Percentiles rank a stretch among this genome's conserved stretches.
These are phyloP conservation scores for Lepidocyrtinus sp. DNA, from an alignment of 2,888 invertebrate genomes.

Conservation along the genomic window DNA sequence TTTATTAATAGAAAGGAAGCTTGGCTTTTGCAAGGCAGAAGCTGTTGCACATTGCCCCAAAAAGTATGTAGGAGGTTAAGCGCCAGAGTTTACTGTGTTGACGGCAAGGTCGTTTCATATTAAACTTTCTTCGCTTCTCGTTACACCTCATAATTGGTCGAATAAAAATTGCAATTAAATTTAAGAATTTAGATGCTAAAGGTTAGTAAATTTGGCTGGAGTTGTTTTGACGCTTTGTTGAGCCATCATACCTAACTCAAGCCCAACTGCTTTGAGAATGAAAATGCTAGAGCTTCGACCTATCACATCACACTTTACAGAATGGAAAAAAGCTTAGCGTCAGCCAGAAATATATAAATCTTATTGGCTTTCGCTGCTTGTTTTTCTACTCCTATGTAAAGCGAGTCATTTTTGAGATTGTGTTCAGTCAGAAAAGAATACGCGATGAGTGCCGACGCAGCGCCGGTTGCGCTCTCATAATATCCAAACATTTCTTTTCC, in stretches of 20 bases:
- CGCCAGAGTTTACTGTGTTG: too few relatives aligned
- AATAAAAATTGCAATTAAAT: background rate
- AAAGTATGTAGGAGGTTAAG: background rate
- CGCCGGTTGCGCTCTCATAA: constrained; percentile 18
- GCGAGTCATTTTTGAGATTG: constrained; percentile 15
- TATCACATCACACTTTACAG: background rate
- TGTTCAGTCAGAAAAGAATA: constrained; percentile 35
- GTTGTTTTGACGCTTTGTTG: background rate
- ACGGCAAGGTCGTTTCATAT: too few relatives aligned
- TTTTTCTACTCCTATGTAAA: background rate
- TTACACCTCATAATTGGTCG: background rate
- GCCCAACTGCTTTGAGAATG: too few relatives aligned
- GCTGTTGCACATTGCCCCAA: background rate
- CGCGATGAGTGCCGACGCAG: constrained; percentile 35
- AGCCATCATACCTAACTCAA: background rate
- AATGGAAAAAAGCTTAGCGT: background rate
- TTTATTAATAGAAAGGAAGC: too few relatives aligned
- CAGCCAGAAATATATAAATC: background rate
- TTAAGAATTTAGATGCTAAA: background rate
- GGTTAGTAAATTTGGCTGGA: background rate
- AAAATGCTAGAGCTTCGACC: background rate
- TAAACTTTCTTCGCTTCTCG: too few relatives aligned
- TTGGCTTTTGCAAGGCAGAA: too few relatives aligned
- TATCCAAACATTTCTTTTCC: too few relatives aligned
- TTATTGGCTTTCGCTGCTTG: background rate